Conservation (phyloP, 2,888 invertebrate species). For the Corbicula japonica region DNA sequence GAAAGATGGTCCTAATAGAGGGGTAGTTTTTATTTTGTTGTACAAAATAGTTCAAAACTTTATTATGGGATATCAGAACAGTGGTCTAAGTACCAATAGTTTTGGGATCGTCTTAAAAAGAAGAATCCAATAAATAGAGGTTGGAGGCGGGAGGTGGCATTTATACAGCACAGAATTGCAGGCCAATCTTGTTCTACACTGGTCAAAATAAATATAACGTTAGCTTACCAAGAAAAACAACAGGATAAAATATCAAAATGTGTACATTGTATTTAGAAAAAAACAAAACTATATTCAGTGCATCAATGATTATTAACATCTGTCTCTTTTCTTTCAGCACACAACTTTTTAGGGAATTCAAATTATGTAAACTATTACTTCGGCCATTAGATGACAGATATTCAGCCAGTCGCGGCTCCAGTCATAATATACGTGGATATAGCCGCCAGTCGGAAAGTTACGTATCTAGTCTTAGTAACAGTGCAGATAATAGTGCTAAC, state of each 20-base stretch:
- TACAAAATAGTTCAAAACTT: too few relatives aligned
- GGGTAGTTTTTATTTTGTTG: too few relatives aligned
- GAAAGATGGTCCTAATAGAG: too few relatives aligned
- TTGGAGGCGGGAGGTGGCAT: too few relatives aligned
- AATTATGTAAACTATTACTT: slow-evolving; percentile 85
- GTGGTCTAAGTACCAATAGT: too few relatives aligned
- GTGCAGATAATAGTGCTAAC: slow-evolving; percentile 82
- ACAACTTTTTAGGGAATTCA: slow-evolving; percentile 85
- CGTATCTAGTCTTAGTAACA: slow-evolving; percentile 85
- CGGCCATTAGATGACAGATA: slow-evolving; percentile 84
- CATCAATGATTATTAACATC: background rate
- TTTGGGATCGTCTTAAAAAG: too few relatives aligned
- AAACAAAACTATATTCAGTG: background rate
- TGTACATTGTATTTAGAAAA: background rate
- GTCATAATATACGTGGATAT: slow-evolving; percentile 83
- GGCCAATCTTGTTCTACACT: too few relatives aligned
- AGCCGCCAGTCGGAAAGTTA: slow-evolving; percentile 85
- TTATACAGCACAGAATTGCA: too few relatives aligned
- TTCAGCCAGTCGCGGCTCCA: slow-evolving; percentile 81
- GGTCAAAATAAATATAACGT: too few relatives aligned
- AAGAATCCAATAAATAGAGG: too few relatives aligned
- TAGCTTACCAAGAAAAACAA: background rate
- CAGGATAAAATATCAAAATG: background rate
- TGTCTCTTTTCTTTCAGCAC: slow-evolving; percentile 72
- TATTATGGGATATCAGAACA: too few relatives aligned